Base-by-base conservation (phyloP, 2,113 vertebrate genomes). In the Plecotus auritus region DNA sequence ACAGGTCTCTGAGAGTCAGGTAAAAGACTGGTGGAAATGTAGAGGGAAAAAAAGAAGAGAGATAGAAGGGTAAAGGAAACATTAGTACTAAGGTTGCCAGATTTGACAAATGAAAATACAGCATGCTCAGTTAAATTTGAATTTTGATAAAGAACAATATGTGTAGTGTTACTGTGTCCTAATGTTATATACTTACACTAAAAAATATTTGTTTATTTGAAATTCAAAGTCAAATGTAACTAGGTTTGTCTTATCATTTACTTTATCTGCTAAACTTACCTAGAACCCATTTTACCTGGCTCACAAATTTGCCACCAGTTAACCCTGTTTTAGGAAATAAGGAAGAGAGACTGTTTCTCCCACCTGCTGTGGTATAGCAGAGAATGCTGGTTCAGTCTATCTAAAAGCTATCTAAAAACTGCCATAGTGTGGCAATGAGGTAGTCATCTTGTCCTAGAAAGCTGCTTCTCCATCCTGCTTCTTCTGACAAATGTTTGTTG, bases 321-420 rank as follows among this genome's bases (percentile, higher is more conserved):
- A 81, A 28, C 9, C 9, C 37, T 80, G 11, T 86, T 23, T 86
- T 84, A 95, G 64, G 88, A 96, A 96, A 86, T 40, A 89, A 90
- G 59, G 40, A 45, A 26, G 56, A 69, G 18, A 78, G 14, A 56
- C 13, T 86, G 4, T 80, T 26, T 90, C 26, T 74, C 28, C 51
- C 37, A 96, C 49, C 59, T 82, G 35, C 66, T 69, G 30, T 73
- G 26, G 2, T 80, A 45, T 90, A 37, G 16, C 17, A 85, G 32
- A 85, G 85, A 93, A 88, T 88, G 70, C 37, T n/a, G 7, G 30
- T 76, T 95, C 61, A 78, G 45, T 37, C 45, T 89, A n/a, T 73
- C 77, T 88, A 80, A 88, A 85, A 83, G 28, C 56, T 89, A n/a
- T 77, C 77, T 88, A 83, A 88, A 85, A 83, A 23, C 49, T 95